These are phyloP conservation scores for Toxonevra muliebris DNA, from an alignment of 2,888 invertebrate species.

Conservation along the genomic window DNA sequence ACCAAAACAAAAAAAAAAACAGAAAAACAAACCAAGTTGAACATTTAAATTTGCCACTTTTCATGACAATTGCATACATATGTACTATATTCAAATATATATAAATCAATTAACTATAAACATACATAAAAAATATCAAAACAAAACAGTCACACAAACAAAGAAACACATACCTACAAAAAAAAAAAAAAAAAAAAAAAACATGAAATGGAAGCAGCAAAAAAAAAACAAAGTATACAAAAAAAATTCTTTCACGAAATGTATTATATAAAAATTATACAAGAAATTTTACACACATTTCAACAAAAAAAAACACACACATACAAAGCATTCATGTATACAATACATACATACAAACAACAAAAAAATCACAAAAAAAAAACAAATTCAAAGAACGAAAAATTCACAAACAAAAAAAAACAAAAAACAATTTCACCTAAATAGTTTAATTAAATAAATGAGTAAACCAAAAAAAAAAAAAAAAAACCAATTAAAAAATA, in stretches of 20 bases:
- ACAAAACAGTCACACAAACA: not conserved
- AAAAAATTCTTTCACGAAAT: no score
- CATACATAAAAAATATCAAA: constrained; percentile 30
- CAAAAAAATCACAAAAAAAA: constrained; percentile 24
- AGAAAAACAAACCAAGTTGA: not conserved
- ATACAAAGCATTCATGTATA: constrained; percentile 26
- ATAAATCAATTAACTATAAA: constrained; percentile 1
- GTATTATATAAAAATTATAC: not conserved
- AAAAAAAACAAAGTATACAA: no score
- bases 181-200: no score
- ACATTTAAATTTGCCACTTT: no score
- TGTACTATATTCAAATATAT: not conserved
- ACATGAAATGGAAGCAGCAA: no score
- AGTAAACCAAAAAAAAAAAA: constrained; percentile 29
- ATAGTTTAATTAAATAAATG: constrained; percentile 47
- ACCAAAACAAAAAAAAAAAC: not conserved
- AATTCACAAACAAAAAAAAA: constrained; percentile 21
- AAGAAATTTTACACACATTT: not conserved
- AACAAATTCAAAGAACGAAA: constrained; percentile 30
- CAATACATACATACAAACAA: constrained; percentile 32
- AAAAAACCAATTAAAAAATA: constrained; percentile 30
- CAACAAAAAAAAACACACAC: constrained; percentile 20
- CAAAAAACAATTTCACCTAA: constrained; percentile 38
- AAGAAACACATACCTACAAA: not conserved
- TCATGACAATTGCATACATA: not conserved